Percentiles rank a stretch among this genome's conserved stretches.
Evolutionary conservation across 2,888 invertebrate genomes (phyloP).

Genomic region (Thalpophila matura): DNA sequence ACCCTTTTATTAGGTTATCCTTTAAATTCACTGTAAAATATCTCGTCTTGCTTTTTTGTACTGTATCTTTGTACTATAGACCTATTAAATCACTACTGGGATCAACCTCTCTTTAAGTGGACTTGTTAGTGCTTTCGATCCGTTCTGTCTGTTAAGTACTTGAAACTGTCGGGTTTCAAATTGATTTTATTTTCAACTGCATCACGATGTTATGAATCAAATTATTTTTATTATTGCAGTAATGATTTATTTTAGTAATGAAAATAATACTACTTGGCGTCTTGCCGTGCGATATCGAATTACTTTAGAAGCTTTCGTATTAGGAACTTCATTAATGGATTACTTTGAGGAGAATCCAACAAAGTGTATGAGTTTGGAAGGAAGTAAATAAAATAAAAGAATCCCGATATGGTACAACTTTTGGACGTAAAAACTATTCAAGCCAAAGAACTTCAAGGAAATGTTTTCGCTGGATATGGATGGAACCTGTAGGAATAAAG

Average conservation of each 20-base stretch:
- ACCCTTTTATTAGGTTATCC: constrained; percentile 36
- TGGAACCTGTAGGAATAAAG: constrained; percentile 9
- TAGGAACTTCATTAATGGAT: constrained; percentile 52
- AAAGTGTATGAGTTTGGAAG: constrained; percentile 2
- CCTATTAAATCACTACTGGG: constrained; percentile 27
- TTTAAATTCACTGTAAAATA: constrained; percentile 18
- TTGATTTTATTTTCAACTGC: constrained; percentile 13
- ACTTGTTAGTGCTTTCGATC: neutral
- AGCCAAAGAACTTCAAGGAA: neutral
- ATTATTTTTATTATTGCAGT: constrained; percentile 19
- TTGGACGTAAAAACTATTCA: constrained; percentile 4
- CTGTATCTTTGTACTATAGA: constrained; percentile 24
- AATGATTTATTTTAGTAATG: constrained; percentile 58
- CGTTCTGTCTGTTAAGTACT: neutral
- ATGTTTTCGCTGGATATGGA: constrained; percentile 6
- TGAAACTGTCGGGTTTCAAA: neutral
- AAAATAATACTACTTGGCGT: constrained; percentile 67
- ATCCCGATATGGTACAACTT: neutral
- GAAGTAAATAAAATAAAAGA: constrained; percentile 3
- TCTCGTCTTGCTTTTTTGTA: neutral
- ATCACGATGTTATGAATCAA: constrained; percentile 15
- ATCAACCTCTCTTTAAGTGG: constrained; percentile 6
- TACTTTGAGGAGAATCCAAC: constrained; percentile 24
- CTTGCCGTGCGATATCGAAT: constrained; percentile 63
- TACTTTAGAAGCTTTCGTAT: constrained; percentile 57